Conservation (phyloP, 2,113 vertebrate genomes). For the Crotophaga sulcirostris region DNA sequence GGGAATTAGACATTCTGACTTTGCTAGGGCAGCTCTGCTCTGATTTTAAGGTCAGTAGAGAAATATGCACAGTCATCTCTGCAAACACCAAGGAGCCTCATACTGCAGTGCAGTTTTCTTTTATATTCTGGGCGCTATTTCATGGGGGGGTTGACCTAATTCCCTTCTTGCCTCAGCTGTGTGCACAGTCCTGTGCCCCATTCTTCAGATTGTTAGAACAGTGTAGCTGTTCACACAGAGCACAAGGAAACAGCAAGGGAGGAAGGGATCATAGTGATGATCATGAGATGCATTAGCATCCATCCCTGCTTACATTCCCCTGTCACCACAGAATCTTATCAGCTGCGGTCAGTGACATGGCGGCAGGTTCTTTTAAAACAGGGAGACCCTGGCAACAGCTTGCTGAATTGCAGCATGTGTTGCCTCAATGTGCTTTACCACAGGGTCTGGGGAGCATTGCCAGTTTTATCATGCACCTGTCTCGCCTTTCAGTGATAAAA, state of each 20-base stretch:
- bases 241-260: background rate
- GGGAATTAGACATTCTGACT: background rate
- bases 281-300: background rate
- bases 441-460: background rate
- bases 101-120: background rate
- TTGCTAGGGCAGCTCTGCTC: background rate
- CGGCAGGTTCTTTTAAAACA: background rate
- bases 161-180: background rate
- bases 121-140: background rate
- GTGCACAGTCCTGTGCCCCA: background rate
- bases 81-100: background rate
- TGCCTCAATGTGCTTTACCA: background rate
- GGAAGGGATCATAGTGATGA: background rate
- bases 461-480: background rate
- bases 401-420: background rate
- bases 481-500: background rate
- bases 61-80: fast-evolving
- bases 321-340: background rate
- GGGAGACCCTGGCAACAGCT: background rate
- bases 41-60: background rate
- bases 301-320: background rate
- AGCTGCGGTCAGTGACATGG: background rate
- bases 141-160: background rate
- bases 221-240: background rate
- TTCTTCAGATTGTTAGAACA: background rate